Conservation (phyloP, 2,113 vertebrate genomes). For the Capricornis sumatraensis region DNA sequence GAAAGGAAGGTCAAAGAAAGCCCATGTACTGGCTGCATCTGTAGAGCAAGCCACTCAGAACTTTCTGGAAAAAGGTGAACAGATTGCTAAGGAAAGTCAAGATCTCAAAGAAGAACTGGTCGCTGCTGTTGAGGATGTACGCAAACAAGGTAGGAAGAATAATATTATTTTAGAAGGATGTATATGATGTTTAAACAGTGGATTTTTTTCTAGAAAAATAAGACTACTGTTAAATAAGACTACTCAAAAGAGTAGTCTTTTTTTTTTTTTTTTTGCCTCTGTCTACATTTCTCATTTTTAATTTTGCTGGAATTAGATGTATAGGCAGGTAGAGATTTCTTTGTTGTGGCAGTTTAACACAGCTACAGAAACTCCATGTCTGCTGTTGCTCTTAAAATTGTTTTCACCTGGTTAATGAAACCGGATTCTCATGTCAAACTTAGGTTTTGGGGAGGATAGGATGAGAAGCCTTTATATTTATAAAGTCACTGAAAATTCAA, state of each 20-base stretch:
- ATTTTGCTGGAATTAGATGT: neutral
- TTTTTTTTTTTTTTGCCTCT: neutral
- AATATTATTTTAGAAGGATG: fast-evolving
- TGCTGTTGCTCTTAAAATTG: neutral
- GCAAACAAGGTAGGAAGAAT: conserved; percentile 91
- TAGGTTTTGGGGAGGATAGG: neutral
- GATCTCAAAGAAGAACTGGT: conserved; percentile 97
- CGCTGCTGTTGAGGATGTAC: conserved; percentile 95
- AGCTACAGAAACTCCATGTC: neutral
- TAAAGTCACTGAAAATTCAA: neutral
- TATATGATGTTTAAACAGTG: neutral
- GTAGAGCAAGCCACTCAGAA: conserved; percentile 98
- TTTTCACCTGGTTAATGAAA: neutral
- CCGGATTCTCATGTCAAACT: neutral
- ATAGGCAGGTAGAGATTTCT: neutral
- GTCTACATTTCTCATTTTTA: neutral
- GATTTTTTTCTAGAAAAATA: neutral
- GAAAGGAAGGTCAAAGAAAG: conserved; percentile 99
- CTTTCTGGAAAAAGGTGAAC: conserved; percentile 97
- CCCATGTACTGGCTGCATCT: conserved; percentile 96
- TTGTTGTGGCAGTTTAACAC: neutral
- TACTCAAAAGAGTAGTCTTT: neutral
- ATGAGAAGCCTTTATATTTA: neutral
- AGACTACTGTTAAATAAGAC: neutral
- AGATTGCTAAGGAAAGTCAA: conserved; percentile 98